Conservation (phyloP, 2,113 vertebrate genomes). For the Centropristis striata region DNA sequence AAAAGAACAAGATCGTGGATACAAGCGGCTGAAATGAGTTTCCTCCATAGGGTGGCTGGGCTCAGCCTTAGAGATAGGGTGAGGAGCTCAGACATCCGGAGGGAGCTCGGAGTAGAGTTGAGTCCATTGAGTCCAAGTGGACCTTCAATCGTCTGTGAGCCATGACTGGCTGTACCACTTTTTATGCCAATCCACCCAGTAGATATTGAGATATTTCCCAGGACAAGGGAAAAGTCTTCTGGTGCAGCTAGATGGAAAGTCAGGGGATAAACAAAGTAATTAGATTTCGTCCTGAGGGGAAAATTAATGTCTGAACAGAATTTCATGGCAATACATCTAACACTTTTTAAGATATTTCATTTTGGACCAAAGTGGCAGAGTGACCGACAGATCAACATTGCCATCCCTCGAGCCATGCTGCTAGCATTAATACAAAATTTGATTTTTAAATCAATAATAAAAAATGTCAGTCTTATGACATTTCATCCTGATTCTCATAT, state of each 20-base stretch:
- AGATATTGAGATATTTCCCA: not conserved
- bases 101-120: too few species aligned
- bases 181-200: not conserved
- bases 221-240: not conserved
- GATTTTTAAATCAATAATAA: not conserved
- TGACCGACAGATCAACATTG: not conserved
- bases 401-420: not conserved
- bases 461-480: not conserved
- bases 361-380: not conserved
- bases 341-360: not conserved
- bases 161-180: not conserved
- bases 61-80: too few species aligned
- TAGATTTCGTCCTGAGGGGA: not conserved
- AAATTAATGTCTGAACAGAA: not conserved
- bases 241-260: not conserved
- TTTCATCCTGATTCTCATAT: not conserved
- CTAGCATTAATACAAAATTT: not conserved
- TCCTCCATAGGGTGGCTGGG: too few species aligned
- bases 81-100: too few species aligned
- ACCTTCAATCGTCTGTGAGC: not conserved
- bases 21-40: too few species aligned
- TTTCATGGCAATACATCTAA: not conserved
- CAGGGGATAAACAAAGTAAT: not conserved
- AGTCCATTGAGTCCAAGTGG: too few species aligned
- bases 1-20: too few species aligned